phyloP scores from a whole-genome alignment of 2,888 invertebrate species.

The Portevinia maculata region DNA sequence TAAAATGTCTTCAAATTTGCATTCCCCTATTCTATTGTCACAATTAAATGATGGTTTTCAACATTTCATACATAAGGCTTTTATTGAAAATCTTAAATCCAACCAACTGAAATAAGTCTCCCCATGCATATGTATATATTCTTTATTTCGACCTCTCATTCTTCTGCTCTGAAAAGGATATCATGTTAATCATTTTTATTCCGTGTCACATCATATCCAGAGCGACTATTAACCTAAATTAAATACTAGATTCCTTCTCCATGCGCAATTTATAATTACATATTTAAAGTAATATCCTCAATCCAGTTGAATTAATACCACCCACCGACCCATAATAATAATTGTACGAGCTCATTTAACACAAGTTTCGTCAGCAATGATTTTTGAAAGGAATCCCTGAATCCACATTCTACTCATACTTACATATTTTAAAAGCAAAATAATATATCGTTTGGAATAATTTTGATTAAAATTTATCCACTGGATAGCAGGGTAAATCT shows the following conservation, averaged over 20 bases:
- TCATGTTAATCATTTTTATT: constrained; percentile 21
- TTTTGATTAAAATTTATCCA: constrained; percentile 48
- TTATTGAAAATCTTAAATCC: background rate
- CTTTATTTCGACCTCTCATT: background rate
- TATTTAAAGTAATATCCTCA: constrained; percentile 40
- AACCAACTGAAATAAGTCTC: background rate
- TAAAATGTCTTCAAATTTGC: too few relatives aligned
- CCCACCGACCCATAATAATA: constrained; percentile 35
- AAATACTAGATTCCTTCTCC: constrained; percentile 43
- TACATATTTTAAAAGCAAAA: constrained; percentile 13
- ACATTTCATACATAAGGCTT: too few relatives aligned
- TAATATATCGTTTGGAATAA: constrained; percentile 43
- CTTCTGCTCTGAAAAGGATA: constrained; percentile 7
- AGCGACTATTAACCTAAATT: constrained; percentile 57
- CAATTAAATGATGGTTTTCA: too few relatives aligned
- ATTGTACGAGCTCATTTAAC: constrained; percentile 36
- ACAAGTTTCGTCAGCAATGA: background rate
- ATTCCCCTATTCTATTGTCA: too few relatives aligned
- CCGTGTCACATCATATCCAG: constrained; percentile 27
- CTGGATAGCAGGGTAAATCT: constrained; percentile 15
- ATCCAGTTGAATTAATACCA: constrained; percentile 39
- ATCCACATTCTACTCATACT: background rate
- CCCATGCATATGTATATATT: background rate
- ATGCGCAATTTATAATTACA: constrained; percentile 50
- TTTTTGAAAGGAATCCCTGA: background rate